phyloP scores from a whole-genome alignment of 2,797 vertebrate genomes.

The Enteromius thamalakanensis region DNA sequence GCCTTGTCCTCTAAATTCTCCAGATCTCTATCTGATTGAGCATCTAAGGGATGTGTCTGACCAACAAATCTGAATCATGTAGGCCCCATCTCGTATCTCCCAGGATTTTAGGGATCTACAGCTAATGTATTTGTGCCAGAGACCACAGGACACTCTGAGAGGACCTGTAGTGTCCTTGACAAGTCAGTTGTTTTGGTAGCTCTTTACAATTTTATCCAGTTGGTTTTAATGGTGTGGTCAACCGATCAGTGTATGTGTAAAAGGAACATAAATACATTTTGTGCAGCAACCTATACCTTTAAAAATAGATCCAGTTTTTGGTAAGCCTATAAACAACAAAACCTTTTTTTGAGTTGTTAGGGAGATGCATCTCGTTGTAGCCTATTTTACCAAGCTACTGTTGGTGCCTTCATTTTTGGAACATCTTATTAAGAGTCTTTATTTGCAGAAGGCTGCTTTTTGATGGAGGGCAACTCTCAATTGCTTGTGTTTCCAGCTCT shows the following conservation, averaged over 20 bases:
- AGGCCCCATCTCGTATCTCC: not conserved
- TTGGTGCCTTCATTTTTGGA: conserved; percentile 21
- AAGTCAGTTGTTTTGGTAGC: not conserved
- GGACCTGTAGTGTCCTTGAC: not conserved
- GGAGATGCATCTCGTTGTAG: conserved; percentile 44
- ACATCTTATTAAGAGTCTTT: conserved; percentile 38
- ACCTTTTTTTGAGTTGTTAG: conserved; percentile 2
- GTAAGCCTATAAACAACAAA: not conserved
- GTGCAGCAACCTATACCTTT: not conserved
- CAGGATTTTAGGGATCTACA: not conserved
- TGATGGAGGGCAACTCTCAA: conserved; percentile 47
- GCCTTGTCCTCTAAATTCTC: not conserved
- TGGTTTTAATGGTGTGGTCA: not conserved
- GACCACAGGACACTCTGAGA: not conserved
- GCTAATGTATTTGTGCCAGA: not conserved
- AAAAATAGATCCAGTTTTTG: not conserved
- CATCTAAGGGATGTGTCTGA: not conserved
- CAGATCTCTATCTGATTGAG: not conserved
- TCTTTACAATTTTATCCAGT: not conserved
- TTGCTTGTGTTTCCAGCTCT: conserved; percentile 45
- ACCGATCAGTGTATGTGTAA: not conserved
- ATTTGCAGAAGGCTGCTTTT: conserved; percentile 37
- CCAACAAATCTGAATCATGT: not conserved
- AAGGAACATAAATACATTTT: not conserved
- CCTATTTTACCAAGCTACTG: conserved; percentile 13